phyloP scores from a whole-genome alignment of 2,113 vertebrate genomes.

The Delphinus delphis region DNA sequence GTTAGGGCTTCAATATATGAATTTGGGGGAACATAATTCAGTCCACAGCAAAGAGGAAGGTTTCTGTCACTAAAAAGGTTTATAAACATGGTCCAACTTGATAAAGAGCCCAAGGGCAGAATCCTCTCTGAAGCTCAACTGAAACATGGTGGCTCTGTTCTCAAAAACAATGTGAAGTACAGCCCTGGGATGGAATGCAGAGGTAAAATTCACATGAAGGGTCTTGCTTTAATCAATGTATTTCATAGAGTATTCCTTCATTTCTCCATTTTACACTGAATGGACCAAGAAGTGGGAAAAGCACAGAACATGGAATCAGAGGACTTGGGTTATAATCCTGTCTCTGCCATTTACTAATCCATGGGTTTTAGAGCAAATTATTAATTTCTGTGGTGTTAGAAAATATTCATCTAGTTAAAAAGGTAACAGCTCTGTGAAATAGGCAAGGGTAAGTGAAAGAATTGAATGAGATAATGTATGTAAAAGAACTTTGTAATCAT shows the following conservation, averaged over 20 bases:
- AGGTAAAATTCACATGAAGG: not conserved
- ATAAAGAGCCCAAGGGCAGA: not conserved
- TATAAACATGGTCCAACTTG: not conserved
- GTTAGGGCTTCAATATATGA: not conserved
- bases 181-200: not conserved
- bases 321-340: not conserved
- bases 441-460: not conserved
- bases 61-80: not conserved
- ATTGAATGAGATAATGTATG: not conserved
- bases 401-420: conserved; percentile 23
- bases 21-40: not conserved
- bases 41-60: not conserved
- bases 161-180: not conserved
- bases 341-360: not conserved
- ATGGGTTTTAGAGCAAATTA: not conserved
- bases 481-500: not conserved
- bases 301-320: not conserved
- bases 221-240: not conserved
- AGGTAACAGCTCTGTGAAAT: not conserved
- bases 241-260: not conserved
- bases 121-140: not conserved
- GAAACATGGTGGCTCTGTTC: not conserved
- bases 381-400: conserved; percentile 6
- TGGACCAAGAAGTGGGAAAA: not conserved
- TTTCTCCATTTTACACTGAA: not conserved